Evolutionary conservation across 2,888 invertebrate genomes (phyloP).

Genomic region (Phymatocera aterrima): DNA sequence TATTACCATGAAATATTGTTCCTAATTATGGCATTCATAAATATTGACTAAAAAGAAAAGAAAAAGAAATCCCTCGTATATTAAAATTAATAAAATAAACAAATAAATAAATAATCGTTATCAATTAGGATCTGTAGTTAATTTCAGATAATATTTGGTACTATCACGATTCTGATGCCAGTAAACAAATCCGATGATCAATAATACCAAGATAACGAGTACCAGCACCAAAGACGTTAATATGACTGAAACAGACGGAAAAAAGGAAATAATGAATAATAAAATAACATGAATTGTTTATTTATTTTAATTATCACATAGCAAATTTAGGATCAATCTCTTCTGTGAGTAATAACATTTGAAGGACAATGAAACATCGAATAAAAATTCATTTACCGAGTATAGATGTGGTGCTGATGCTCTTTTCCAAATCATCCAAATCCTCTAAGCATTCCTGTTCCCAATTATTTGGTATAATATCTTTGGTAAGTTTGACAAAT

Average conservation of each 20-base stretch:
- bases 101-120: not conserved
- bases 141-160: constrained; percentile 68
- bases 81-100: not conserved
- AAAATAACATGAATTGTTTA: no score
- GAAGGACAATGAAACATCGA: no score
- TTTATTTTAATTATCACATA: no score
- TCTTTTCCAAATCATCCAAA: constrained; percentile 58
- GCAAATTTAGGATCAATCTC: no score
- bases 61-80: no score
- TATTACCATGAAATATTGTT: no score
- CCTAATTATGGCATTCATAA: no score
- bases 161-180: constrained; percentile 67
- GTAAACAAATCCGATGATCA: constrained; percentile 66
- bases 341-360: no score
- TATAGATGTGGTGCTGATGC: constrained; percentile 60
- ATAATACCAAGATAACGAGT: constrained; percentile 63
- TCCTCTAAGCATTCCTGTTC: constrained; percentile 79
- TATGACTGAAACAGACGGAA: constrained; percentile 62
- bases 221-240: constrained; percentile 65
- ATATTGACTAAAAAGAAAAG: not conserved
- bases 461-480: constrained; percentile 82
- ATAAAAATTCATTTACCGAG: constrained; percentile 61
- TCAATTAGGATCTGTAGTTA: constrained; percentile 64
- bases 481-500: constrained; percentile 79
- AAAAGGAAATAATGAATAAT: not conserved